phyloP scores from a whole-genome alignment of 2,797 vertebrate species.

The Cuniculus paca region DNA sequence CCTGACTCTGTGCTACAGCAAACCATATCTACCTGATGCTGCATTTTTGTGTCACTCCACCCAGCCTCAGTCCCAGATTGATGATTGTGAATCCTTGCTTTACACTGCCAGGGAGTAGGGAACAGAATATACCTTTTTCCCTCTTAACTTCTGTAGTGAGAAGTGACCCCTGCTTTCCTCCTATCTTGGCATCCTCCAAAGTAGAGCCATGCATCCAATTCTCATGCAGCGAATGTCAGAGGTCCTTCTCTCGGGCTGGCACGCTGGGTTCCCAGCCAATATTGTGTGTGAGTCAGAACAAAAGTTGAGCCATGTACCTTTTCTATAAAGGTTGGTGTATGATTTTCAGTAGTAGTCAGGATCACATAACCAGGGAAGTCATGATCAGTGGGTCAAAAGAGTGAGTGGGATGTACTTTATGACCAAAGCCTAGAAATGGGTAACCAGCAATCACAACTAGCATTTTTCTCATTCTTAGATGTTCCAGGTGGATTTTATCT shows the following conservation, averaged over 20 bases:
- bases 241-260: neutral
- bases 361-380: neutral
- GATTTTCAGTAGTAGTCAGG: neutral
- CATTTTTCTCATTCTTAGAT: neutral
- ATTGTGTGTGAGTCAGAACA: neutral
- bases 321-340: neutral
- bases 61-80: rapidly evolving
- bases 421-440: neutral
- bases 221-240: neutral
- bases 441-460: rapidly evolving
- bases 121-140: neutral
- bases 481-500: neutral
- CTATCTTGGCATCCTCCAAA: neutral
- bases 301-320: neutral
- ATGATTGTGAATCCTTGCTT: neutral
- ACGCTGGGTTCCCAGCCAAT: neutral
- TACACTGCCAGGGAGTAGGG: neutral
- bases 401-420: no score
- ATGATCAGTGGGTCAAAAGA: neutral
- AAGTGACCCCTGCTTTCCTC: neutral
- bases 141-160: neutral
- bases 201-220: neutral
- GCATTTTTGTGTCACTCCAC: neutral
- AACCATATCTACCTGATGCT: no score
- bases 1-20: neutral